phyloP scores from a whole-genome alignment of 2,797 vertebrate genomes.

The Tragopan temminckii region DNA sequence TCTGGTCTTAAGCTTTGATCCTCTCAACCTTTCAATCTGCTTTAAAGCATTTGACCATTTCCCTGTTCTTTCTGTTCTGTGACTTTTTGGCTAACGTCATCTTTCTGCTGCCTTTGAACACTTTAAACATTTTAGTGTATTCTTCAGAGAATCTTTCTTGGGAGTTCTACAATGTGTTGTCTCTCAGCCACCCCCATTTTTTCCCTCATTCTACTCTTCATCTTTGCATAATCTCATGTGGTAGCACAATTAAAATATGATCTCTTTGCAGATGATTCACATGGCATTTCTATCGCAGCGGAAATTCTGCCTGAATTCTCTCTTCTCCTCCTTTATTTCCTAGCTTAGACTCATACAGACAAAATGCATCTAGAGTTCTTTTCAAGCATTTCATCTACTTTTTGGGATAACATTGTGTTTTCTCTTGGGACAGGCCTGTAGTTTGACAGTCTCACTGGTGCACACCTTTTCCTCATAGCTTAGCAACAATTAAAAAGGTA shows the following conservation, averaged over 20 bases:
- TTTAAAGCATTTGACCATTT: background rate
- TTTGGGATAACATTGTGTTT: background rate
- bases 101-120: background rate
- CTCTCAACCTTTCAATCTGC: background rate
- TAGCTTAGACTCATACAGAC: background rate
- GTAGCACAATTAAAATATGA: constrained; percentile 37
- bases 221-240: constrained; percentile 45
- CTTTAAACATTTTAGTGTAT: background rate
- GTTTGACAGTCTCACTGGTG: background rate
- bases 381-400: background rate
- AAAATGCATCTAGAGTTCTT: constrained; percentile 23
- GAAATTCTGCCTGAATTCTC: constrained; percentile 26
- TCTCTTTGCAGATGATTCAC: constrained; percentile 46
- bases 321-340: background rate
- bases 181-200: background rate
- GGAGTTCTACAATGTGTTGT: constrained; percentile 40
- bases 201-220: background rate
- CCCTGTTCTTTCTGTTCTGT: background rate
- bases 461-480: background rate
- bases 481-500: background rate
- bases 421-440: background rate
- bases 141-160: constrained; percentile 21
- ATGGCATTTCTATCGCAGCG: constrained; percentile 25
- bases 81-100: background rate
- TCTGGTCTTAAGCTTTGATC: background rate